These are phyloP conservation scores for Siniperca knerii DNA, from an alignment of 2,113 vertebrate genomes.

Conservation along the genomic window DNA sequence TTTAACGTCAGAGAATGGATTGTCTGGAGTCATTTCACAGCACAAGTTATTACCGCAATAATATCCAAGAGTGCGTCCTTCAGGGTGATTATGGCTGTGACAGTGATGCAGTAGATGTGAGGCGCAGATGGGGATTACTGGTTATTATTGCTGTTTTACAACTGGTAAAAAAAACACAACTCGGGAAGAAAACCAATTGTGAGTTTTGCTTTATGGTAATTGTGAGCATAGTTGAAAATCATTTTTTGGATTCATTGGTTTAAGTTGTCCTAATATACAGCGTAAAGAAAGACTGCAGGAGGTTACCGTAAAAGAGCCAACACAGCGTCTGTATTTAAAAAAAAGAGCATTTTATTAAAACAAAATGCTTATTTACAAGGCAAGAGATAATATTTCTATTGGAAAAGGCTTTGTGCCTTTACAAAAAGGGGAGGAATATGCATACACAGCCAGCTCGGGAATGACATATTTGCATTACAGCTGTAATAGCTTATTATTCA, in stretches of 20 bases:
- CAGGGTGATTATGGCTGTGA: constrained; percentile 66
- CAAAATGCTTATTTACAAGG: constrained; percentile 86
- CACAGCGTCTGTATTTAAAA: constrained; percentile 37
- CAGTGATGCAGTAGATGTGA: constrained; percentile 62
- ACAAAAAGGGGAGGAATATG: constrained; percentile 66
- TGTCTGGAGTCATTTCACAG: constrained; percentile 59
- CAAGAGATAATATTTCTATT: constrained; percentile 64
- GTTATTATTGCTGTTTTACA: constrained; percentile 60
- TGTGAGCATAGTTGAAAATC: constrained; percentile 20
- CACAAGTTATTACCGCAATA: constrained; percentile 69
- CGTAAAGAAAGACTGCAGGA: background rate
- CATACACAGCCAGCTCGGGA: constrained; percentile 56
- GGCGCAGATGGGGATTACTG: constrained; percentile 40
- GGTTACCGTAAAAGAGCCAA: background rate
- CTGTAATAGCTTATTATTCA: constrained; percentile 43
- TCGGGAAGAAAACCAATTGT: constrained; percentile 27
- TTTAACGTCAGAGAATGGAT: constrained; percentile 36
- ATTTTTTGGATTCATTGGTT: constrained; percentile 33
- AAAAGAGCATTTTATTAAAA: constrained; percentile 86
- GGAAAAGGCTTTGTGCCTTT: constrained; percentile 71
- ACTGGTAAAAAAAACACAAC: constrained; percentile 7
- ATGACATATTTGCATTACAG: constrained; percentile 40
- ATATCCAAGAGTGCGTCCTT: constrained; percentile 70
- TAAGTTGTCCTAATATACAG: background rate
- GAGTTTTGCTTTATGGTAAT: constrained; percentile 40